Evolutionary conservation across 2,888 invertebrate species (phyloP).

Genomic region (Polylopha cassiicola): DNA sequence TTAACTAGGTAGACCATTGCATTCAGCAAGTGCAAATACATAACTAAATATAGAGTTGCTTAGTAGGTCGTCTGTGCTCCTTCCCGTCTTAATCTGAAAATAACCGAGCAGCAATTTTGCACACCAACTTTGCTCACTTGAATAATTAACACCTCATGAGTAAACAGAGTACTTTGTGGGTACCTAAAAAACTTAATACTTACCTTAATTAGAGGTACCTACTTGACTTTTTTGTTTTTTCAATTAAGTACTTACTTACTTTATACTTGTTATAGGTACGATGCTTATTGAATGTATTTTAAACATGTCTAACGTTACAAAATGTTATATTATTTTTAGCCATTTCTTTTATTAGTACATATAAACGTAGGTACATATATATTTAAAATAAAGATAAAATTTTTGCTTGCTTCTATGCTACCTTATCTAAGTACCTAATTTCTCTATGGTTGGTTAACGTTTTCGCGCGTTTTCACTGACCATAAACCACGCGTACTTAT

Average conservation of each 20-base stretch:
- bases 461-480: constrained; percentile 46
- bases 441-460: constrained; percentile 29
- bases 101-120: constrained; percentile 26
- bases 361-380: no score
- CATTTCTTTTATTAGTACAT: no score
- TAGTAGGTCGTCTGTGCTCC: constrained; percentile 45
- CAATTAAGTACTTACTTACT: no score
- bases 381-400: background rate
- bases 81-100: constrained; percentile 51
- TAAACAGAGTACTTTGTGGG: background rate
- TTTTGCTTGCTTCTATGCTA: constrained; percentile 5
- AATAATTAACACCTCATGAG: constrained; percentile 6
- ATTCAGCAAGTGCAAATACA: constrained; percentile 6
- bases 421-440: constrained; percentile 19
- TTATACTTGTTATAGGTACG: no score
- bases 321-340: no score
- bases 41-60: constrained; percentile 13
- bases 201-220: no score
- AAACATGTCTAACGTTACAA: no score
- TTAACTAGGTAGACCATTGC: no score
- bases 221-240: no score
- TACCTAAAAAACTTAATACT: no score
- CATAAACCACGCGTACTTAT: constrained; percentile 31
- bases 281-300: no score
- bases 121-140: constrained; percentile 4